A percentile compares a stretch with the other conserved stretches of the same genome.
Evolutionary conservation across 2,888 invertebrate species (phyloP).

Genomic region (Lordiphosa fenestrarum): DNA sequence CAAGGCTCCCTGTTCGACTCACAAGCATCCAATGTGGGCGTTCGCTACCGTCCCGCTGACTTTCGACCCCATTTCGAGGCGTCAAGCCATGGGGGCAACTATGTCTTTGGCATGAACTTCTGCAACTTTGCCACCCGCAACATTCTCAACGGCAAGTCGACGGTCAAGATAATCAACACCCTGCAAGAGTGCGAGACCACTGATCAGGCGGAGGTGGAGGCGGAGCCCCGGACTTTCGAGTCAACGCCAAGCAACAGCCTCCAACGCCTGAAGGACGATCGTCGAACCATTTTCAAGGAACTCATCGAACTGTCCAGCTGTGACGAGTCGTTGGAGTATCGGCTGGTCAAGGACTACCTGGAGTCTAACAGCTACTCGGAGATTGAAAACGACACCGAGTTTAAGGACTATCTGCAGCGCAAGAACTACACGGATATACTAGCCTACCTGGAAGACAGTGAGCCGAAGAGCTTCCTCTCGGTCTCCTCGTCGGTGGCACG

Average conservation of each 20-base stretch:
- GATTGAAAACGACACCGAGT: conserved; percentile 78
- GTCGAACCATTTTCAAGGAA: conserved; percentile 74
- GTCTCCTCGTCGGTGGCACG: conserved; percentile 70
- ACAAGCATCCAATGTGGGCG: conserved; percentile 36
- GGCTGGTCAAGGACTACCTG: conserved; percentile 78
- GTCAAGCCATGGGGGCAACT: conserved; percentile 52
- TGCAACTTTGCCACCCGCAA: conserved; percentile 76
- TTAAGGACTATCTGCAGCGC: conserved; percentile 78
- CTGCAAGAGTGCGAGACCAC: conserved; percentile 62
- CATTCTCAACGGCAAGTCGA: conserved; percentile 76
- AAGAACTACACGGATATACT: conserved; percentile 79
- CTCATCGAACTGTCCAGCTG: conserved; percentile 77
- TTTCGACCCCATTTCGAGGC: conserved; percentile 63
- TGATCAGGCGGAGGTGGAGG: conserved; percentile 3
- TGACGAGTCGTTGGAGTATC: conserved; percentile 78
- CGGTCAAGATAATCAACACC: conserved; percentile 69
- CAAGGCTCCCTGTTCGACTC: conserved; percentile 78
- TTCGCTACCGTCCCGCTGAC: conserved; percentile 70
- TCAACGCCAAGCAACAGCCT: conserved; percentile 59
- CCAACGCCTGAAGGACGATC: conserved; percentile 67
- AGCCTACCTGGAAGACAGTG: conserved; percentile 74
- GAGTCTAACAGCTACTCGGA: conserved; percentile 80
- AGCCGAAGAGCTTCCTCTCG: conserved; percentile 66
- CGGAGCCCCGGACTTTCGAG: neutral
- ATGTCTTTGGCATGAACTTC: conserved; percentile 76